Evolutionary conservation across 2,113 vertebrate genomes (phyloP), one percentile per base, ranked within the genome.

Genomic region (Colaptes auratus): DNA sequence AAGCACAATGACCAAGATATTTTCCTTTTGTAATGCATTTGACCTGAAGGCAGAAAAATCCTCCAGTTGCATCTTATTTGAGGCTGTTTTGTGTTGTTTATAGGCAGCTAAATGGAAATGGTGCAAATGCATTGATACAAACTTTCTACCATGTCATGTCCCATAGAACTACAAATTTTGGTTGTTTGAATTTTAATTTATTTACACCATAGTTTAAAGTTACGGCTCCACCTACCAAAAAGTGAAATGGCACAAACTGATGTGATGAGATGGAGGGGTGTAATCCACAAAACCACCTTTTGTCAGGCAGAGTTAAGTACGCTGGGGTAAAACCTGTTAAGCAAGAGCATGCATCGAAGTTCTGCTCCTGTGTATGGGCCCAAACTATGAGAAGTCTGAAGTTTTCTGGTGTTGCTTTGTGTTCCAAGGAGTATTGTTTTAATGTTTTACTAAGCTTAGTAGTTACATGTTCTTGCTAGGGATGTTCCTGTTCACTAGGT

Each of bases 181-280:
- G 73, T 89, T 0, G 6, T 63, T 10, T 94, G 15, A 35, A 7
- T 77, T 94, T n/a, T n/a, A n/a, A n/a, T n/a, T 88, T 39, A 36
- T 81, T 90, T 73, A 31, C 14, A 75, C 15, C 4, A 8, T n/a
- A 52, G 69, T 36, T 78, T 39, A 86, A 88, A 78, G 63, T 90
- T 92, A 76, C 6, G 87, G 78, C 67, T 95, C 78, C 67, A 87
- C 25, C 59, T 93, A 89, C 91, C 50, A 77, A 67, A 79, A 53
- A 53, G 35, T 33, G 55, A 81, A 73, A 10, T 44, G 18, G 3
- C 30, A 15, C 27, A 39, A 63, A 18, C 7, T 84, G 24, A 30
- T 39, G 13, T 50, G 13, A 36, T 27, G 7, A 52, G 36, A 8
- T 33, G 14, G 14, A 14, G 24, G 5, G 2, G 3, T 60, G 4